Base-by-base conservation (phyloP, 2,888 invertebrate species). In the Stegophylla sp. region DNA sequence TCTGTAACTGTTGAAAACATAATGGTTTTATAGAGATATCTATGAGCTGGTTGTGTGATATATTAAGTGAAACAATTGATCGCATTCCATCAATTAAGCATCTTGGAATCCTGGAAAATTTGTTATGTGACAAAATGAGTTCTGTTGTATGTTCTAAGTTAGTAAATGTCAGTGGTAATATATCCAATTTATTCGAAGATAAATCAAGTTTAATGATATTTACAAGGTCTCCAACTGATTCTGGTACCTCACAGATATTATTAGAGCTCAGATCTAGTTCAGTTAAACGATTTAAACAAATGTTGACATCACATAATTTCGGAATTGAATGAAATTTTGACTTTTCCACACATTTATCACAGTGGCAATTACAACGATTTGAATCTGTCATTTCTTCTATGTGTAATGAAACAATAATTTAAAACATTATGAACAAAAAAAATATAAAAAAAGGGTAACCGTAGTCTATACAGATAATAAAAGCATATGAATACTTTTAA, bases 61-160 rank as follows among this genome's bases (percentile, higher is more conserved):
- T 20, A 61, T 79, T 26, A 17, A 79, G 61, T 13, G 26, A n/a
- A 17, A 26, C 13, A 13, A 79, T 5, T 3, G 48, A 48, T 12
- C 3, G 12, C 59, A 79, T 51, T 13, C 79, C 79, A 34, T 59
- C 23, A 5, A 71, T 71, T 10, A 79, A 23, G 41, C 79, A 79
- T 9, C 23, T 20, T 0, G 79, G 79, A 12, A 79, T 2, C 15
- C 10, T 5, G 7, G 15, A 3, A 41, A 79, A 71, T 17, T 34
- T 23, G 17, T 79, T 79, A 15, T 51, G 23, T 0, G 79, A 79
- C 23, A 79, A 61, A 41, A 20, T 63, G 7, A 79, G 28, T n/a
- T 51, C 13, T 28, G 59, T 61, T 23, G 71, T 34, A 51, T 26
- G 28, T 48, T 71, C 28, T 10, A 48, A 61, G 34, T 79, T 59